Base-by-base conservation (phyloP, 2,888 invertebrate species). In the Argyra leucocephala region DNA sequence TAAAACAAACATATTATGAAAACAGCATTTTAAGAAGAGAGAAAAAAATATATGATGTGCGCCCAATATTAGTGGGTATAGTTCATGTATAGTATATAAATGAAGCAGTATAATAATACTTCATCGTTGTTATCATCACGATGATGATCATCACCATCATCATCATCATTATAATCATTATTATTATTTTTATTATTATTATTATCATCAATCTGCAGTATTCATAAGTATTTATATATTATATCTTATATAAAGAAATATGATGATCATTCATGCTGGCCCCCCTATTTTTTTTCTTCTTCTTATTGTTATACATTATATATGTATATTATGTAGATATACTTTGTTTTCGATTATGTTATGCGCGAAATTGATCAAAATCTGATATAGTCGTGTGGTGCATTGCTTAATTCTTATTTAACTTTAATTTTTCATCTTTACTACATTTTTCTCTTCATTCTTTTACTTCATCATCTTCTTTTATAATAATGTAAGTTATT, bases 1-100 rank as follows among this genome's bases (percentile, higher is more conserved):
- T 62, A 48, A 60, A 65, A 65, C 57, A 59, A 24, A 62, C 61
- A 48, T 48, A 22, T 48, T 48, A 37, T 31, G 18, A 60, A 48
- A 48, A 48, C 48, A 48, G 48, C 48, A 48, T 48, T 48, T 48
- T 48, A 48, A 48, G 48, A 18, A 7, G 12, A 31, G 7, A 31
- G 12, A 31, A 31, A 3, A 31, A 26, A 31, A 31, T 1, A 31
- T 2, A 7, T 10, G 12, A 48, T 48, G 18, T 48, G 48, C 48
- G 48, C 48, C 48, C 31, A 5, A 31, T 31, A 31, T 58, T 7
- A 7, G 9, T 10, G 22, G 9, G 22, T 22, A 22, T 58, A 58
- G 9, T 5, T n/a, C n/a, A n/a, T n/a, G n/a, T n/a, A n/a, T n/a
- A 31, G 31, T 31, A 26, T 26, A 31, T 12, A n/a, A n/a, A n/a